These are phyloP conservation scores for Papilio dardanus DNA, from an alignment of 1,140 invertebrate species.

Conservation along the genomic window DNA sequence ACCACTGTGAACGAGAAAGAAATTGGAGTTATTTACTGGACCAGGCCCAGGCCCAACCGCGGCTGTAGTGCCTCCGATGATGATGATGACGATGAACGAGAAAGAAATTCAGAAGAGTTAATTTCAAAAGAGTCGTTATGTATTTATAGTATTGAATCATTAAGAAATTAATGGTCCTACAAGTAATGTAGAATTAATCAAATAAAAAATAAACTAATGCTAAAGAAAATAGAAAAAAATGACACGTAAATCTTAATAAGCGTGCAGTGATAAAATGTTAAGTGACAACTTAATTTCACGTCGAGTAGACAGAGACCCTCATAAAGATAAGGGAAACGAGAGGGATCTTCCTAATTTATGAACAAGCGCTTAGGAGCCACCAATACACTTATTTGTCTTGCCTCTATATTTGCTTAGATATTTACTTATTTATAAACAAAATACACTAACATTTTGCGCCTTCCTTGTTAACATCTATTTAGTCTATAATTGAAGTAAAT, in stretches of 20 bases:
- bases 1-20: background rate
- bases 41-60: too few species aligned
- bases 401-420: background rate
- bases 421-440: background rate
- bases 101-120: too few species aligned
- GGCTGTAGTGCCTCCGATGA: too few species aligned
- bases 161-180: background rate
- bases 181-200: background rate
- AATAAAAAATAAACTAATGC: background rate
- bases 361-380: conserved; percentile 26
- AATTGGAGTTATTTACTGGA: background rate
- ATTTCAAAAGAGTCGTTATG: too few species aligned
- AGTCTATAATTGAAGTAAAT: background rate
- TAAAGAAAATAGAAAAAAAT: conserved; percentile 10
- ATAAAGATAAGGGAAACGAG: conserved; percentile 30
- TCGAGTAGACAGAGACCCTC: conserved; percentile 30
- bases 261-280: conserved; percentile 23
- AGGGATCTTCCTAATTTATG: conserved; percentile 19
- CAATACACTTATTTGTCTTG: conserved; percentile 13
- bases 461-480: background rate
- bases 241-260: conserved; percentile 23
- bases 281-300: conserved; percentile 32
- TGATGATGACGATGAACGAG: too few species aligned
- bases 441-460: background rate
- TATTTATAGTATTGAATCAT: background rate